Percentiles rank a stretch among this genome's conserved stretches.
phyloP scores from a whole-genome alignment of 2,888 invertebrate genomes.

The Drosophila silvestris region DNA sequence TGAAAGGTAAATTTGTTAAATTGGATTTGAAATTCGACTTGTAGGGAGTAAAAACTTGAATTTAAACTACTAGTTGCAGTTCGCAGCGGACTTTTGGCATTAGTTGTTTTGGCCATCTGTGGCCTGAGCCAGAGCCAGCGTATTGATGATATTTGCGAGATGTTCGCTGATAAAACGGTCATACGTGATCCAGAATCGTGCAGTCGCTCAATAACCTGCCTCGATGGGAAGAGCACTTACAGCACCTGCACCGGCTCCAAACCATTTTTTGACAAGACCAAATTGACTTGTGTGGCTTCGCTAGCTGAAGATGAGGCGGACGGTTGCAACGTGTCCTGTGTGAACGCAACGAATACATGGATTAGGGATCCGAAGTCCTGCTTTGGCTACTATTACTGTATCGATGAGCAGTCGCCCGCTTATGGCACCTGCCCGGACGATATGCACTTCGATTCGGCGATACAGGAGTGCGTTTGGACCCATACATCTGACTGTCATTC shows the following conservation, averaged over 20 bases:
- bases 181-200: slow-evolving; percentile 81
- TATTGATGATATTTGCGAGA: slow-evolving; percentile 63
- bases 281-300: slow-evolving; percentile 46
- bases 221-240: slow-evolving; percentile 52
- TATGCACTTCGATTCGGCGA: slow-evolving; percentile 60
- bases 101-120: slow-evolving; percentile 3
- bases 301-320: neutral
- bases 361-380: slow-evolving; percentile 68
- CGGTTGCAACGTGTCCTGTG: slow-evolving; percentile 58
- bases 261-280: slow-evolving; percentile 64
- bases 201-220: slow-evolving; percentile 70
- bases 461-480: slow-evolving; percentile 56
- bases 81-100: slow-evolving; percentile 11
- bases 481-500: slow-evolving; percentile 51
- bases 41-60: neutral
- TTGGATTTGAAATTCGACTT: neutral
- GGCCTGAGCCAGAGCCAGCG: slow-evolving; percentile 22
- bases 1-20: slow-evolving; percentile 29
- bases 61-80: slow-evolving; percentile 10
- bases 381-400: slow-evolving; percentile 70
- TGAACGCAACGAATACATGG: slow-evolving; percentile 15
- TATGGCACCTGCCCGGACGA: slow-evolving; percentile 53
- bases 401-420: slow-evolving; percentile 39
- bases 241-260: slow-evolving; percentile 54
- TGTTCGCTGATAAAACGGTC: slow-evolving; percentile 70